These are phyloP conservation scores for Thunnus maccoyii DNA, from an alignment of 2,113 vertebrate genomes.

Conservation along the genomic window DNA sequence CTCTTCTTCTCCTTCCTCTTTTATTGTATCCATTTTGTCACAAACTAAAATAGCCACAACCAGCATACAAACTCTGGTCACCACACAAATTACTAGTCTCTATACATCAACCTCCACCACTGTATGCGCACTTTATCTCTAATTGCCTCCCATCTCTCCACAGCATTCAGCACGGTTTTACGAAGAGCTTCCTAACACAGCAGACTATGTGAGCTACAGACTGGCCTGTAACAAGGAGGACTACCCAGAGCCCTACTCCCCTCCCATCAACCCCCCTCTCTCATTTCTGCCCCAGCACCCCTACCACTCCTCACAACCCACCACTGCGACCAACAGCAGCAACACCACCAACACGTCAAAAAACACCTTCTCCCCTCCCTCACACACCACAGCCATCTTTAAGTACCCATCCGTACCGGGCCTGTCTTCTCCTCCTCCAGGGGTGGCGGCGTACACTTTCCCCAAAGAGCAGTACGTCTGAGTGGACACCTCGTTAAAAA, in stretches of 20 bases:
- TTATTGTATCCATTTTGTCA: no score
- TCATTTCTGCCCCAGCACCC: constrained; percentile 87
- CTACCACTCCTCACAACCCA: constrained; percentile 75
- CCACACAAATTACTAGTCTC: no score
- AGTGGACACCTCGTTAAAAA: constrained; percentile 29
- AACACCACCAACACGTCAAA: constrained; percentile 74
- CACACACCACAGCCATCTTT: constrained; percentile 84
- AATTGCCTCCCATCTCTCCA: constrained; percentile 45
- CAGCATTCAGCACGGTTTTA: constrained; percentile 87
- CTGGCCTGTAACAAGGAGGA: constrained; percentile 88
- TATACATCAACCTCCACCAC: no score
- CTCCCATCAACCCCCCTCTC: constrained; percentile 83
- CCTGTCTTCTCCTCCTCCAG: constrained; percentile 83
- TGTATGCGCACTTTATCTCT: not conserved
- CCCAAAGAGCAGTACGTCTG: constrained; percentile 93
- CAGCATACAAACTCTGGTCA: no score
- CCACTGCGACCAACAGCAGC: constrained; percentile 26
- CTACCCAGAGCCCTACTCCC: constrained; percentile 85
- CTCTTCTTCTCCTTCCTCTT: no score
- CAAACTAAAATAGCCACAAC: no score
- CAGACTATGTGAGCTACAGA: constrained; percentile 89
- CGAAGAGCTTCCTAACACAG: constrained; percentile 86
- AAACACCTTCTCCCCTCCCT: constrained; percentile 81
- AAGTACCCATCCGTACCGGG: constrained; percentile 86
- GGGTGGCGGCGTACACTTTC: constrained; percentile 85